Percentiles rank a stretch among this genome's conserved stretches.
These are phyloP conservation scores for Amphibalanus amphitrite DNA, from an alignment of 1,140 invertebrate genomes.

Conservation along the genomic window DNA sequence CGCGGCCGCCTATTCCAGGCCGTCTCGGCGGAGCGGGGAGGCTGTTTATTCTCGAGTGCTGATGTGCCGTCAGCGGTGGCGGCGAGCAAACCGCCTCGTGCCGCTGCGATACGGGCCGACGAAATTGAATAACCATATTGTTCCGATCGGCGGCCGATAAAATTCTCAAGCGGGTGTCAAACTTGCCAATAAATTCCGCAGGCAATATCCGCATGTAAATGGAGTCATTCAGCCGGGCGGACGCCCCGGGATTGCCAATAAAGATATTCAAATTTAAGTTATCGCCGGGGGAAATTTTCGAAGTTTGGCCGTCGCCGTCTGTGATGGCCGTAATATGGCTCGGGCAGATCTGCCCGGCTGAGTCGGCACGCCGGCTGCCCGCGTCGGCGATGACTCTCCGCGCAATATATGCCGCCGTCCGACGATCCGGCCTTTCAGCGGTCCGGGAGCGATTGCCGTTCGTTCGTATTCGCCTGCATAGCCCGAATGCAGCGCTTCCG, in stretches of 20 bases:
- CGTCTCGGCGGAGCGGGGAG: too few relatives aligned
- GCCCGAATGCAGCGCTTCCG: too few relatives aligned
- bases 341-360: too few relatives aligned
- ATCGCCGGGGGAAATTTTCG: not conserved
- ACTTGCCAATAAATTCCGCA: not conserved
- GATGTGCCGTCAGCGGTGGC: not conserved
- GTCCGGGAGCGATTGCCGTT: too few relatives aligned
- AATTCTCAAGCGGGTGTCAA: not conserved
- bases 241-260: not conserved
- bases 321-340: not conserved
- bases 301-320: not conserved
- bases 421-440: too few relatives aligned
- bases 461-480: too few relatives aligned
- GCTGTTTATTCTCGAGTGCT: too few relatives aligned
- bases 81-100: not conserved
- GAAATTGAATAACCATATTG: conserved; percentile 2
- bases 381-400: too few relatives aligned
- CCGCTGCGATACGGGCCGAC: not conserved
- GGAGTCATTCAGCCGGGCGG: not conserved
- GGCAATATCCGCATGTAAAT: conserved; percentile 1
- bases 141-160: not conserved
- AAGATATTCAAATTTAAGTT: conserved; percentile 1
- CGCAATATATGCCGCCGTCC: too few relatives aligned
- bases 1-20: too few relatives aligned
- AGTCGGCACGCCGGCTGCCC: too few relatives aligned